Base-by-base conservation (phyloP, 2,888 invertebrate species). In the Andricus quercusramuli region DNA sequence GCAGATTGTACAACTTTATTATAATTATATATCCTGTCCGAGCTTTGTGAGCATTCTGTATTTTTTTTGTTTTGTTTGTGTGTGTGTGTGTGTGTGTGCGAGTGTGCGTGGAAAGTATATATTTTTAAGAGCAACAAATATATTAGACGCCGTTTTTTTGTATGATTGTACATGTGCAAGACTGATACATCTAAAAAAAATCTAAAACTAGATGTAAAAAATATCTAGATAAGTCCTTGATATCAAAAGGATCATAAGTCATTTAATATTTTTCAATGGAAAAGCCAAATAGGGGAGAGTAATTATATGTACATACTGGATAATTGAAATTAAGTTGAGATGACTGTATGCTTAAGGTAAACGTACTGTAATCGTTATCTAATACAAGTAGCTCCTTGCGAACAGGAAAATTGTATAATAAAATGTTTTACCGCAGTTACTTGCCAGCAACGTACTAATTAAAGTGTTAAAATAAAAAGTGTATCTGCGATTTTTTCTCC, bases 161-260 rank as follows among this genome's bases (percentile, higher is more conserved):
- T 51, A 70, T 70, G 68, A 70, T 44, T 70, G 68, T 70, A 44
- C 47, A 70, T 70, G 47, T 51, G 68, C 68, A 70, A 70, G 68
- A 70, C 68, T 70, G 68, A 70, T 70, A 70, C 29, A 51, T 51
- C 47, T 51, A 70, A 70, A 70, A 70, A 29, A 56, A 9, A 56
- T 47, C 47, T 47, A 47, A 29, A 70, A 70, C 22, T 44, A 29
- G 25, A 70, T 68, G 47, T 51, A 70, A n/a, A n/a, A n/a, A 56
- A 51, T 70, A 70, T 70, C 68, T 47, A 67, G 66, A 67, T 67
- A 32, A 67, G 41, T n/a, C 66, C 66, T 70, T 51, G 68, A 70
- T 44, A 70, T 70, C 47, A 70, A 70, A 41, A 70, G 44, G 41
- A 68, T 44, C 15, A 20, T 51, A 68, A 44, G 68, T 68, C 68